Evolutionary conservation across 2,888 invertebrate species (phyloP), one percentile per base, ranked within the genome.

Genomic region (Andrena hattorfiana): DNA sequence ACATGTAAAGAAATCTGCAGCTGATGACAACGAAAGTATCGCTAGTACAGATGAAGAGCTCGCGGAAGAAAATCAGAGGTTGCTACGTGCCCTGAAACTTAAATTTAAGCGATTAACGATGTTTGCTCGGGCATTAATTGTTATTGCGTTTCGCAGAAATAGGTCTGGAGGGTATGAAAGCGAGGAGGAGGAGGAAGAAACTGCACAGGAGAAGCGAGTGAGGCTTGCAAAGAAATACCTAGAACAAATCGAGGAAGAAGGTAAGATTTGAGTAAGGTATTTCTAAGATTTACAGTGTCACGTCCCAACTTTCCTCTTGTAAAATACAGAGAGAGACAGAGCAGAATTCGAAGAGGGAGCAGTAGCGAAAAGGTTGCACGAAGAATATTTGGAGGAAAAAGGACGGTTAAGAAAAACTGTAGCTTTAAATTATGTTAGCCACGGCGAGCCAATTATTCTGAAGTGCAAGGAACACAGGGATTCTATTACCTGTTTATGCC

Each of bases 211-310:
- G 91, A 99, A 99, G 92, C 97, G 98, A 87, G 93, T 99, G 67
- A 96, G 98, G 62, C 94, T 99, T 82, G 98, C 99, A 0, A 99
- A 99, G 93, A 96, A 97, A 92, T 98, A 98, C 94, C 95, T 99
- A 49, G 95, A 97, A 90, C 97, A 98, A 95, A 97, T 99, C 62
- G 97, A 97, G 94, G 96, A 96, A 91, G 97, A 98, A 95, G 96
- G 96, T 95, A 93, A 86, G 83, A 30, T 56, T 70, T 26, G 23
- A 4, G 13, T 13, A 2, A 63, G 26, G 54, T 60, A 35, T 16
- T 67, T 62, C 42, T 35, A 30, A 13, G 0, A 0, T 7, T 10
- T 64, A 32, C 1, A 23, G 2, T 56, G 20, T 56, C 0, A 26
- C 0, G 8, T 56, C 42, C 4, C 76, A 69, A 69, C 10, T 20